Conservation (phyloP, 1,140 invertebrate genomes). For the Platorchestia sp. region DNA sequence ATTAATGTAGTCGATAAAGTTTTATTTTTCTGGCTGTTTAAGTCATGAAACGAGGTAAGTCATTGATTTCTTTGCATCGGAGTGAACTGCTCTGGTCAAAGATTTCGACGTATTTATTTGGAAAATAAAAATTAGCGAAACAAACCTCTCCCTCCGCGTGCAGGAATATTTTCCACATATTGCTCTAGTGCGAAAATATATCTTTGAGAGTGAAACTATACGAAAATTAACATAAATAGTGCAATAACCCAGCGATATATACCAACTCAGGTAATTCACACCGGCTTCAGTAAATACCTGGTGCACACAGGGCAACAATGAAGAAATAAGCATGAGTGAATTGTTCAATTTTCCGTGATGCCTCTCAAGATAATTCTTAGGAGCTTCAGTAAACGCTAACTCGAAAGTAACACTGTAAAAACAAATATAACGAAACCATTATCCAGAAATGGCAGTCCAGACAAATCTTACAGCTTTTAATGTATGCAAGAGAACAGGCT, state of each 20-base stretch:
- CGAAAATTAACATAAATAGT: background rate
- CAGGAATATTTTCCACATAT: background rate
- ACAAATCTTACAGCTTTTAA: background rate
- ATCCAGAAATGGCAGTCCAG: background rate
- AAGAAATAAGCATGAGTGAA: no score
- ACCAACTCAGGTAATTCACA: no score
- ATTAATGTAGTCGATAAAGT: no score
- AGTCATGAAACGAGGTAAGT: background rate
- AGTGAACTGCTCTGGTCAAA: background rate
- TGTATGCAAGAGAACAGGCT: conserved; percentile 14
- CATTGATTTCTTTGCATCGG: background rate
- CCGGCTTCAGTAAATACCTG: no score
- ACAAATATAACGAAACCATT: no score
- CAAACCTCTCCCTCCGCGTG: background rate
- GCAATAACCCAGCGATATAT: no score
- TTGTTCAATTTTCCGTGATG: no score
- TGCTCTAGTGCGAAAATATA: background rate
- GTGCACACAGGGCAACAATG: no score
- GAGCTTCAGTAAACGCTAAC: no score
- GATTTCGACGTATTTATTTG: background rate
- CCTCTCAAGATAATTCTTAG: no score
- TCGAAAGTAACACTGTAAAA: no score
- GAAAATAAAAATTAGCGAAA: background rate
- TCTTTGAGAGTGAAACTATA: background rate
- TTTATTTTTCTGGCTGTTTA: no score